A percentile compares a stretch with the other conserved stretches of the same genome.
Evolutionary conservation across 2,888 invertebrate genomes (phyloP).

Genomic region (Neocrepidodera transversa): DNA sequence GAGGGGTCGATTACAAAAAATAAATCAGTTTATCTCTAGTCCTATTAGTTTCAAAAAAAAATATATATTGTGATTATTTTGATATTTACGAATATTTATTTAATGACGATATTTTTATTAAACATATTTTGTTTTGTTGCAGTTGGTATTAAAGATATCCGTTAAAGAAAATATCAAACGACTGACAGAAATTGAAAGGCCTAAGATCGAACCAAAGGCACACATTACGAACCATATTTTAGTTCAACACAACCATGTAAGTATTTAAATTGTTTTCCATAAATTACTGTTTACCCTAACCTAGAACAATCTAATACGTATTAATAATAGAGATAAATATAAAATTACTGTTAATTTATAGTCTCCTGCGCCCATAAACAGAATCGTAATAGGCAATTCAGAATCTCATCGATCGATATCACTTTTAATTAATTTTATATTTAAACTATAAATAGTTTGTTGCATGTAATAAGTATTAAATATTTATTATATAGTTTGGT

Average conservation of each 20-base stretch:
- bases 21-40: too few species aligned
- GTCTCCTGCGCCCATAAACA: neutral
- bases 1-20: too few species aligned
- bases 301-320: neutral
- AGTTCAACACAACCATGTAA: conserved; percentile 59
- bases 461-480: neutral
- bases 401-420: neutral
- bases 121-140: conserved; percentile 48
- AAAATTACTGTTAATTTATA: conserved; percentile 3
- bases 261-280: too few species aligned
- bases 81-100: too few species aligned
- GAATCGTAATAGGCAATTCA: conserved; percentile 4
- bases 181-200: conserved; percentile 66
- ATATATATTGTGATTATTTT: too few species aligned
- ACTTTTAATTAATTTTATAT: conserved; percentile 7
- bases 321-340: conserved; percentile 1
- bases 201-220: conserved; percentile 66
- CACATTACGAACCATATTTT: conserved; percentile 66
- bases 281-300: neutral
- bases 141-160: conserved; percentile 65
- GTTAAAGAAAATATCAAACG: conserved; percentile 67
- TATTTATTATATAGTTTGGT: neutral
- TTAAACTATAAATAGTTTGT: neutral
- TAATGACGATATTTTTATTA: too few species aligned
- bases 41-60: too few species aligned